Evolutionary conservation across 1,140 invertebrate species (phyloP).

Genomic region (Hypothenemus hampei): DNA sequence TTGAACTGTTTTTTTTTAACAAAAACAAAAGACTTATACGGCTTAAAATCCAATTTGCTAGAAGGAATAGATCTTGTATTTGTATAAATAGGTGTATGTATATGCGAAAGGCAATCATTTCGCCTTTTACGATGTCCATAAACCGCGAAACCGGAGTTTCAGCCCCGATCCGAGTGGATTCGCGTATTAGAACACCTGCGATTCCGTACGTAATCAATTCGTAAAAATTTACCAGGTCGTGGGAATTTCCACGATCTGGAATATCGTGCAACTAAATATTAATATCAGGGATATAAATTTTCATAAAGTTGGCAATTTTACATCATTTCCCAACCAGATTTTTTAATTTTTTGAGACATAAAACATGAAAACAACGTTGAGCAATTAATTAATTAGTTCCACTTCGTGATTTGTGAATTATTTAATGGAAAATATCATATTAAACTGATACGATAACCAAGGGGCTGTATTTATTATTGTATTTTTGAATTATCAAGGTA

Average conservation of each 20-base stretch:
- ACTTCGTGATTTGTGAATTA: not conserved
- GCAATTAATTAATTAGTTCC: not conserved
- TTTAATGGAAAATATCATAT: constrained; percentile 2
- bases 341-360: not conserved
- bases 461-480: constrained; percentile 2
- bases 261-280: constrained; percentile 12
- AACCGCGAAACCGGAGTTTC: constrained; percentile 17
- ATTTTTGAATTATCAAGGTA: constrained; percentile 4
- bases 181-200: constrained; percentile 24
- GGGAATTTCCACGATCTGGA: constrained; percentile 13
- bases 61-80: no score
- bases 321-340: not conserved
- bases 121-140: constrained; percentile 24
- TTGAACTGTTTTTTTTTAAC: no score
- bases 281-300: constrained; percentile 11
- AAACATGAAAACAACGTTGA: not conserved
- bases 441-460: not conserved
- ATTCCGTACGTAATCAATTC: constrained; percentile 18
- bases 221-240: constrained; percentile 17
- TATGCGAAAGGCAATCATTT: constrained; percentile 18
- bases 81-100: no score
- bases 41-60: constrained; percentile 14
- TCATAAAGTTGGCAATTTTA: not conserved
- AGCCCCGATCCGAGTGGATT: constrained; percentile 10
- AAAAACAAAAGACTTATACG: constrained; percentile 14